A percentile compares a stretch with the other conserved stretches of the same genome.
These are phyloP conservation scores for Salvelinus alpinus DNA, from an alignment of 2,113 vertebrate species.

Conservation along the genomic window DNA sequence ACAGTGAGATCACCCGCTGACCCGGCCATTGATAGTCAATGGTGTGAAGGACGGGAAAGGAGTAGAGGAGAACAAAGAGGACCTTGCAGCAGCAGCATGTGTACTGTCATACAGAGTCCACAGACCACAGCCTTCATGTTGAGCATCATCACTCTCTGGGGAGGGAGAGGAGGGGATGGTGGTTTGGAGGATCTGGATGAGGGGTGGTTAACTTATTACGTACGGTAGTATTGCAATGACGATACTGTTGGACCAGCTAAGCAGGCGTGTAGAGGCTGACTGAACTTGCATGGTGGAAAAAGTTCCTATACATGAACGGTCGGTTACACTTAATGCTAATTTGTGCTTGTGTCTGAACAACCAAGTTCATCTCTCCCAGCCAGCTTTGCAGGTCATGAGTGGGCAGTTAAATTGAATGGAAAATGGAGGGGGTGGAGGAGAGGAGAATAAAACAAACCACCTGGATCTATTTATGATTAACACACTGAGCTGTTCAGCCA, in stretches of 20 bases:
- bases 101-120: constrained; percentile 21
- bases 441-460: constrained; percentile 13
- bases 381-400: constrained; percentile 18
- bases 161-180: constrained; percentile 26
- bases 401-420: too few relatives aligned
- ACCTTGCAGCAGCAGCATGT: constrained; percentile 38
- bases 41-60: constrained; percentile 51
- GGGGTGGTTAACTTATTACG: not conserved
- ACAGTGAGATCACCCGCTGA: constrained; percentile 51
- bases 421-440: not conserved
- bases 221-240: not conserved
- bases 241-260: too few relatives aligned
- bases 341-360: constrained; percentile 25
- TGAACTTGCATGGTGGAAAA: not conserved
- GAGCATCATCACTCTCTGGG: not conserved
- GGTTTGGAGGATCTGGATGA: constrained; percentile 31
- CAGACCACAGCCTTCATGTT: constrained; percentile 37
- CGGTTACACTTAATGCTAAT: constrained; percentile 11
- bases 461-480: constrained; percentile 15
- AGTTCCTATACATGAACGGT: not conserved
- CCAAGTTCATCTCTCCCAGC: constrained; percentile 26
- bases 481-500: not conserved
- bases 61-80: constrained; percentile 55
- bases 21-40: constrained; percentile 50
- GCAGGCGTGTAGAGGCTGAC: too few relatives aligned